A percentile compares a stretch with the other conserved stretches of the same genome.
phyloP scores from a whole-genome alignment of 2,888 invertebrate species.

The Camptogramma bilineatum region DNA sequence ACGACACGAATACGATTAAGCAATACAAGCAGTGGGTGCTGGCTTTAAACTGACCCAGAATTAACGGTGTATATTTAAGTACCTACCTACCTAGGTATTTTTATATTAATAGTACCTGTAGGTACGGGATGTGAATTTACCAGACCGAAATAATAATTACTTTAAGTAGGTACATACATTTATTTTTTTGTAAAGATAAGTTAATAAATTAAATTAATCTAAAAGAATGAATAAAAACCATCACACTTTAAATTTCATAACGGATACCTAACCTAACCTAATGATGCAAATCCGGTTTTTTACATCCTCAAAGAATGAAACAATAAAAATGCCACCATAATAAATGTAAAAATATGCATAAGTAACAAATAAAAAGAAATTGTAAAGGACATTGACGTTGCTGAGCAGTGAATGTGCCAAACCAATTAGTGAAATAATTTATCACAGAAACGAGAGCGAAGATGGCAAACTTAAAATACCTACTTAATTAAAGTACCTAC shows the following conservation, averaged over 20 bases:
- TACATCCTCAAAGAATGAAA: neutral
- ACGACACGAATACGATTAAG: too few relatives aligned
- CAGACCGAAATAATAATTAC: neutral
- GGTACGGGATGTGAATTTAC: neutral
- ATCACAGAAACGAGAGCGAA: neutral
- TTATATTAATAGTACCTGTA: too few relatives aligned
- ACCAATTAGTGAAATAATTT: conserved; percentile 7
- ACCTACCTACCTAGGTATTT: too few relatives aligned
- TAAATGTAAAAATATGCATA: neutral
- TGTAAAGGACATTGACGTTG: neutral
- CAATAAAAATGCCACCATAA: conserved; percentile 5
- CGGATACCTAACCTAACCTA: neutral
- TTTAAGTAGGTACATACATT: too few relatives aligned
- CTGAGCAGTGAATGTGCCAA: neutral
- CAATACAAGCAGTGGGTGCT: too few relatives aligned
- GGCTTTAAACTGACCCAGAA: too few relatives aligned
- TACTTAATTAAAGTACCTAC: too few relatives aligned
- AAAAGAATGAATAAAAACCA: conserved; percentile 23
- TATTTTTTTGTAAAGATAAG: neutral
- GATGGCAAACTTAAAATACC: neutral
- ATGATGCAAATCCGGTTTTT: neutral
- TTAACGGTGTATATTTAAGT: too few relatives aligned
- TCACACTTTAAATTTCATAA: conserved; percentile 24
- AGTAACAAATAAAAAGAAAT: neutral
- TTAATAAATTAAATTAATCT: neutral